Percentiles rank a stretch among this genome's conserved stretches.
Conservation (phyloP, 2,797 vertebrate genomes). For the Xenops minutus region DNA sequence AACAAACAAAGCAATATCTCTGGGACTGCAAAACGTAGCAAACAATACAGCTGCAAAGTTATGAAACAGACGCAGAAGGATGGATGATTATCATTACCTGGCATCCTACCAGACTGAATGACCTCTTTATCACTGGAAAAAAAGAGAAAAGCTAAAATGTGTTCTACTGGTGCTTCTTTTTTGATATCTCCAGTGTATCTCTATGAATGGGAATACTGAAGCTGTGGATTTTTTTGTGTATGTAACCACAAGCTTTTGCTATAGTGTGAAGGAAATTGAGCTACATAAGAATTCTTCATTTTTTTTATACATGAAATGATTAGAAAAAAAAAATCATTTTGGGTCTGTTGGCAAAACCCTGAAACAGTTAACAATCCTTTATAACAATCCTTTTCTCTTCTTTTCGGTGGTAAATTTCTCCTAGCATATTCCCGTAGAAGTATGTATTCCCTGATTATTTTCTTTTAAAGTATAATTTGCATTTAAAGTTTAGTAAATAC, state of each 20-base stretch:
- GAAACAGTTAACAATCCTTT: background rate
- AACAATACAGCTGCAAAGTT: slow-evolving; percentile 61
- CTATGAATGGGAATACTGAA: background rate
- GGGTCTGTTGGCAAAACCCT: background rate
- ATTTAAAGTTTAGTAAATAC: background rate
- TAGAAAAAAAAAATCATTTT: background rate
- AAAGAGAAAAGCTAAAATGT: background rate
- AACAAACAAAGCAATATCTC: slow-evolving; percentile 51
- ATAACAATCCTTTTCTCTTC: background rate
- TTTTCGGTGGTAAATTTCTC: background rate
- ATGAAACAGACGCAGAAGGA: slow-evolving; percentile 42
- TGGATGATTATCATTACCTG: slow-evolving; percentile 47
- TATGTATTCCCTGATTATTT: background rate
- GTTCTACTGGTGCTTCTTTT: background rate
- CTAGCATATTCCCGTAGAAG: background rate
- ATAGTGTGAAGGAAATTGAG: background rate
- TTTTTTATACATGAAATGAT: background rate
- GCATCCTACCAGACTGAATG: slow-evolving; percentile 24
- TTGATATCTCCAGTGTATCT: background rate
- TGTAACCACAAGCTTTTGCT: background rate
- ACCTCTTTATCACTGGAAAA: background rate
- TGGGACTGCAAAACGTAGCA: background rate
- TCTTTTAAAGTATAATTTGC: too few relatives aligned
- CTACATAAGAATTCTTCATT: background rate
- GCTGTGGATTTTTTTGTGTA: background rate